Conservation (phyloP, 2,113 vertebrate species). For the Arenaria interpres region DNA sequence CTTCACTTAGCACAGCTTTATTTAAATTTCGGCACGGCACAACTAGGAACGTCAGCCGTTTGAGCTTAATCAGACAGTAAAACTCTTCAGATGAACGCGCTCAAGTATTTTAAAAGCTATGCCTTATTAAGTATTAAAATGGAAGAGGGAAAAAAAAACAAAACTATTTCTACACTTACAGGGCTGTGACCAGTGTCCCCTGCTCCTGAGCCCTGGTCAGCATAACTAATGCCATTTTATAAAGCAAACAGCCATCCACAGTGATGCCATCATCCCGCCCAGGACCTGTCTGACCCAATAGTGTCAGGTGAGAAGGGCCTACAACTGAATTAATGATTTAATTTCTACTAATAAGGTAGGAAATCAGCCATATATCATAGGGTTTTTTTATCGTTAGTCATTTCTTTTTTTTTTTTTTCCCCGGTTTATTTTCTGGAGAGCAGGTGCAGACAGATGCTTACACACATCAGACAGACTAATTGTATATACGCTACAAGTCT, state of each 20-base stretch:
- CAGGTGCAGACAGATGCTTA: background rate
- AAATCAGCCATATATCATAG: background rate
- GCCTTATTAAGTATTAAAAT: background rate
- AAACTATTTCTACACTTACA: background rate
- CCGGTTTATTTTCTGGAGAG: background rate
- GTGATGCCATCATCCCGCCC: no score
- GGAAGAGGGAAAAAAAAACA: background rate
- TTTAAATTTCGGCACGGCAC: background rate
- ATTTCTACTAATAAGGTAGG: background rate
- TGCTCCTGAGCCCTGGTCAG: background rate
- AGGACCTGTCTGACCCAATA: background rate
- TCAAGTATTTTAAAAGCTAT: background rate
- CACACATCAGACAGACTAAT: background rate
- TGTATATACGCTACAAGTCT: background rate
- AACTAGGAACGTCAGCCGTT: background rate
- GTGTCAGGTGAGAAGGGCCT: fast-evolving
- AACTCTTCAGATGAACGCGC: background rate
- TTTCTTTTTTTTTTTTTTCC: no score
- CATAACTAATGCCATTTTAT: no score
- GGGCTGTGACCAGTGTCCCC: background rate
- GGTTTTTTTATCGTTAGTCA: background rate
- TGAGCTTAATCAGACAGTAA: background rate
- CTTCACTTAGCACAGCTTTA: background rate
- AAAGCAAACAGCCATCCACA: background rate
- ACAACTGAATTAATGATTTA: background rate